Conservation (phyloP, 1,140 invertebrate genomes). For the Ceratina calcarata region DNA sequence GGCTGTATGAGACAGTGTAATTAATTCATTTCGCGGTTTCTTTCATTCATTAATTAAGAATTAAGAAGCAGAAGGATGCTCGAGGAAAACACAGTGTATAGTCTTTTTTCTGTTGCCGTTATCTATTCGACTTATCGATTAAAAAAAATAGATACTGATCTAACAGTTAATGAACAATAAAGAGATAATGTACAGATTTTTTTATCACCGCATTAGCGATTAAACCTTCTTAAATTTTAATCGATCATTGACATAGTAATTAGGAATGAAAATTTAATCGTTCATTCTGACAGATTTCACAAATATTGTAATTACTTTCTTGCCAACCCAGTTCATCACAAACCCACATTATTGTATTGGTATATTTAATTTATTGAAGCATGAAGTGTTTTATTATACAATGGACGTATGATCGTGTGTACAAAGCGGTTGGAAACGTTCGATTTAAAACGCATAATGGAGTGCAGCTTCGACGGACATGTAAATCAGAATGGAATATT, state of each 20-base stretch:
- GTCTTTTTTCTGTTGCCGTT: too few species aligned
- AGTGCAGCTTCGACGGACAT: constrained; percentile 26
- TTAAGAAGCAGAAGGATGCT: not conserved
- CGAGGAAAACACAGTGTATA: too few species aligned
- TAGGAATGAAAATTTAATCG: too few species aligned
- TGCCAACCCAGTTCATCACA: too few species aligned
- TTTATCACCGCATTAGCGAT: not conserved
- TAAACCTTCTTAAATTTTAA: not conserved
- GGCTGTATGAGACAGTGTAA: constrained; percentile 15
- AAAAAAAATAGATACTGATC: not conserved
- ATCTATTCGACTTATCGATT: not conserved
- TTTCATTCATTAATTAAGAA: constrained; percentile 26
- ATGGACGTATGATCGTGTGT: not conserved
- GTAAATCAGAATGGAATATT: constrained; percentile 52
- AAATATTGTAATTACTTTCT: too few species aligned
- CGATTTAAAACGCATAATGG: not conserved
- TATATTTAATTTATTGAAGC: too few species aligned
- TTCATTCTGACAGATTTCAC: too few species aligned
- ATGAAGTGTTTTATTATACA: too few species aligned
- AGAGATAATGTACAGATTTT: not conserved
- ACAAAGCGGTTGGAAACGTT: not conserved
- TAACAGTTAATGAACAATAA: too few species aligned
- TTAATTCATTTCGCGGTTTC: constrained; percentile 47
- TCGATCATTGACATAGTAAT: not conserved
- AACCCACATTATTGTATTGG: too few species aligned